A percentile compares a stretch with the other conserved stretches of the same genome.
phyloP scores from a whole-genome alignment of 2,888 invertebrate species.

The Glyphotaelius pellucidus region DNA sequence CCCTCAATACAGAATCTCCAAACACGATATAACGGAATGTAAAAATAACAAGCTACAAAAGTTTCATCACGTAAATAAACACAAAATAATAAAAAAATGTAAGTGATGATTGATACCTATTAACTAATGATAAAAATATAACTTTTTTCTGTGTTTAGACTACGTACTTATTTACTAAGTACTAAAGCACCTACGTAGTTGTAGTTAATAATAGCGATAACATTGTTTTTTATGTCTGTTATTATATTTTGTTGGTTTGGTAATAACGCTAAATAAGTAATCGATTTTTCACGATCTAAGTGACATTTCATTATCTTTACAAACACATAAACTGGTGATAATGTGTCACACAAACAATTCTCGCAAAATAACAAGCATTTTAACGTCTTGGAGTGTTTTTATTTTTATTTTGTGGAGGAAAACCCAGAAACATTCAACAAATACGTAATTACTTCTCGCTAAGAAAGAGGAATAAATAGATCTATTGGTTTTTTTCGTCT shows the following conservation, averaged over 20 bases:
- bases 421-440: not conserved
- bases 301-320: not conserved
- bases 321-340: not conserved
- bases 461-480: not conserved
- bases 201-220: not conserved
- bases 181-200: too few species aligned
- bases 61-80: too few species aligned
- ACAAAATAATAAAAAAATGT: too few species aligned
- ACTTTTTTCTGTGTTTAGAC: too few species aligned
- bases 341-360: not conserved
- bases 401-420: not conserved
- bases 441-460: not conserved
- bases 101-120: too few species aligned
- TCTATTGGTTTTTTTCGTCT: too few species aligned
- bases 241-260: not conserved
- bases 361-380: not conserved
- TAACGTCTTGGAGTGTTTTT: not conserved
- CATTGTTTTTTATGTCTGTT: not conserved
- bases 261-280: too few species aligned
- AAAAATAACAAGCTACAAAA: too few species aligned
- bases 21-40: too few species aligned
- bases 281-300: not conserved
- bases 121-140: too few species aligned
- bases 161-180: too few species aligned
- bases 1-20: too few species aligned